Evolutionary conservation across 2,797 vertebrate species (phyloP), one percentile per base, ranked within the genome.

Genomic region (Enteromius treurensis): DNA sequence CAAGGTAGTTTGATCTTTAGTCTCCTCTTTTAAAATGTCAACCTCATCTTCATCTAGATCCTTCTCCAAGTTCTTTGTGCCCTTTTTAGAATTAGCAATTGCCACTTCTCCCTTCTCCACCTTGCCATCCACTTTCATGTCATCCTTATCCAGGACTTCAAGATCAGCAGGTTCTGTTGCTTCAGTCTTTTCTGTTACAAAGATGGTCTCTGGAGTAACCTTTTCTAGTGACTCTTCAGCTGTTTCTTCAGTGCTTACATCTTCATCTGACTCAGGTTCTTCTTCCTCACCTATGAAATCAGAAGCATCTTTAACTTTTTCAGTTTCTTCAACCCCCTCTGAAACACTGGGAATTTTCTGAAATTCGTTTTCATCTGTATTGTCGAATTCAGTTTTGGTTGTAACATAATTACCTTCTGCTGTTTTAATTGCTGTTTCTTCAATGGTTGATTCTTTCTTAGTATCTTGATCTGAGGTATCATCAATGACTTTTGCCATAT

Each of bases 1-100:
- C 9, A 67, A 26, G 42, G 76, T 23, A 21, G 42, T n/a, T 42
- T 64, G 17, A 0, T 86, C 75, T 40, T 70, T 55, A 23, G 68
- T 23, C 15, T 79, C 70, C 1, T 89, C 79, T 49, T 84, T 82
- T 19, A 79, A 34, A 68, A 13, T 58, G 1, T 71, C 15, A 55
- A 83, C 64, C 19, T 86, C 42, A 21, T 86, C 69, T 17, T 89
- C 75, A 73, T 65, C 71, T 17, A 47, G 40, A 15, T 77, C 77
- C 11, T 49, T 69, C 5, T 79, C 68, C 3, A 74, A 23, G 45
- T 45, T 26, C 3, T 55, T 51, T 29, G 17, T 47, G 14, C 19
- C 67, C 40, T 84, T 80, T 14, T 79, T 29, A 65, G 1, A n/a
- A 2, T 70, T 21, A 64, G 83, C 53, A 5, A 85, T 29, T 15